Percentiles rank a stretch among this genome's conserved stretches.
Conservation (phyloP, 2,797 vertebrate species). For the Menidia menidia region DNA sequence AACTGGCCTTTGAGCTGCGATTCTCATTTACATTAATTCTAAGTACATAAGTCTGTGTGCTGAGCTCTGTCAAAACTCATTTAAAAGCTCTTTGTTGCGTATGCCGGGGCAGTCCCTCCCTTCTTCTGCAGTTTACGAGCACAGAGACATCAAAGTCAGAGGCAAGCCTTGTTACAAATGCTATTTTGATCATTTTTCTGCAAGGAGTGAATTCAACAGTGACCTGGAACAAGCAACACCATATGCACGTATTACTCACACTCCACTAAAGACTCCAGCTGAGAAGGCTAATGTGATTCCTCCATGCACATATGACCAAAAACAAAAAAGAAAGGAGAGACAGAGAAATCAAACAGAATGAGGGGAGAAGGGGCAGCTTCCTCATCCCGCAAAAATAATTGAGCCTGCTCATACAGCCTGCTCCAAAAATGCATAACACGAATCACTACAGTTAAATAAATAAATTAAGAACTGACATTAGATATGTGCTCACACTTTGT, state of each 20-base stretch:
- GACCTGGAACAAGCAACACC: slow-evolving; percentile 64
- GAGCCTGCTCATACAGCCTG: slow-evolving; percentile 36
- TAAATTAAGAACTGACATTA: slow-evolving; percentile 9
- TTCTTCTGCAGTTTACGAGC: slow-evolving; percentile 26
- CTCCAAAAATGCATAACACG: slow-evolving; percentile 42
- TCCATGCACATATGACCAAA: slow-evolving; percentile 72
- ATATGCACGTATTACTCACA: slow-evolving; percentile 65
- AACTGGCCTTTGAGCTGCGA: slow-evolving; percentile 41
- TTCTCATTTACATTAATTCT: slow-evolving; percentile 48
- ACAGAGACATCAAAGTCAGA: slow-evolving; percentile 41
- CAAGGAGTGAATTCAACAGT: slow-evolving; percentile 39
- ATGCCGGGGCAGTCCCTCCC: slow-evolving; percentile 10
- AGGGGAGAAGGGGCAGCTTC: slow-evolving; percentile 22
- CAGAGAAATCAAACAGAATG: slow-evolving; percentile 38
- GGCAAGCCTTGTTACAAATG: slow-evolving; percentile 36
- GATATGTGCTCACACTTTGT: slow-evolving; percentile 11
- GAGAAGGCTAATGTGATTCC: slow-evolving; percentile 75
- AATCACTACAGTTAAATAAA: slow-evolving; percentile 31
- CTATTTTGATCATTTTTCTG: slow-evolving; percentile 49
- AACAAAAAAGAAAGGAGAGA: slow-evolving; percentile 17
- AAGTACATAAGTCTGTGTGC: slow-evolving; percentile 39
- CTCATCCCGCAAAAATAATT: slow-evolving; percentile 66
- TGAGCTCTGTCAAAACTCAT: slow-evolving; percentile 43
- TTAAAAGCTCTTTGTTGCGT: slow-evolving; percentile 33
- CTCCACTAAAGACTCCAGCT: slow-evolving; percentile 58